A percentile compares a stretch with the other conserved stretches of the same genome.
Conservation (phyloP, 1,140 invertebrate genomes). For the Chionoecetes opilio region DNA sequence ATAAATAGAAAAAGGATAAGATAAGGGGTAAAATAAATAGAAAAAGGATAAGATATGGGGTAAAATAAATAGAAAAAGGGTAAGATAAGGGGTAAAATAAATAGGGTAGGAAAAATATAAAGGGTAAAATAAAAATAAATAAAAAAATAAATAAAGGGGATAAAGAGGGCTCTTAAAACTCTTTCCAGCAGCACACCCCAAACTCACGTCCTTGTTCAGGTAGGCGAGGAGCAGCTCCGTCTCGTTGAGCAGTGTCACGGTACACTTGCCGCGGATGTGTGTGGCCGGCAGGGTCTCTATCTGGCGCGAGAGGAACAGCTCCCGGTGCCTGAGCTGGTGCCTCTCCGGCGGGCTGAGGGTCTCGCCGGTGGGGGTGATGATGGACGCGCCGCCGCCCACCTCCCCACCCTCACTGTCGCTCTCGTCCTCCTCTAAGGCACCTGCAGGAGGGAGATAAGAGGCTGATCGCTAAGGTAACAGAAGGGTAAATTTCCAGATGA, state of each 20-base stretch:
- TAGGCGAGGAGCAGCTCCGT: conserved; percentile 98
- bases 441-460: conserved; percentile 82
- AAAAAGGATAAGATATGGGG: no score
- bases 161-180: no score
- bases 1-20: no score
- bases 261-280: conserved; percentile 99
- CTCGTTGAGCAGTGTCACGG: conserved; percentile 98
- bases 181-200: neutral
- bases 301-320: conserved; percentile 98
- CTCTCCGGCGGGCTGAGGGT: conserved; percentile 89
- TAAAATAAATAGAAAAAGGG: no score
- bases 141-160: no score
- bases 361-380: conserved; percentile 67
- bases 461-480: no score
- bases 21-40: no score
- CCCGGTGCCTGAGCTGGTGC: conserved; percentile 98
- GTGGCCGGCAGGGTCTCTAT: conserved; percentile 99
- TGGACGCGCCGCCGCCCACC: conserved; percentile 84
- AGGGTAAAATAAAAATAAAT: no score
- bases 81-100: no score
- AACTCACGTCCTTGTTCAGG: conserved; percentile 96
- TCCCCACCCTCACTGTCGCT: conserved; percentile 82
- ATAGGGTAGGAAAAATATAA: no score
- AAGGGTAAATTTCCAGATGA: no score
- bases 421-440: conserved; percentile 87